Conservation (phyloP, 2,113 vertebrate genomes). For the Malaclemys terrapin region DNA sequence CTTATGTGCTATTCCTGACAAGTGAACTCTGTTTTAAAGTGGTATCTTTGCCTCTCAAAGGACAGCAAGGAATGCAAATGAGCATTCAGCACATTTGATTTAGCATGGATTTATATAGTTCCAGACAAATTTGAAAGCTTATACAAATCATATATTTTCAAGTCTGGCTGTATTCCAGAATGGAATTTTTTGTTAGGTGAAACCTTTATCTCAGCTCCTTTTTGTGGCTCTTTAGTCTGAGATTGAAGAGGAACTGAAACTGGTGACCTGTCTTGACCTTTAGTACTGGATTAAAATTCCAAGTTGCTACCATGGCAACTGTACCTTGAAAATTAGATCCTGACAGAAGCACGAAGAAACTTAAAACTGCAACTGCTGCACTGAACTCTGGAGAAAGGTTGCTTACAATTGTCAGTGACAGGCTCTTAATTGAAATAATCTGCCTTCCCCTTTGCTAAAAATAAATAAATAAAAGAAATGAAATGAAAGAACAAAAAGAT, state of each 20-base stretch:
- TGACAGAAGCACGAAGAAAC: constrained; percentile 75
- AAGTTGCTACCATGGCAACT: constrained; percentile 79
- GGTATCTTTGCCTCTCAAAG: background rate
- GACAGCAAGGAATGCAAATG: background rate
- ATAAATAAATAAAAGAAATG: background rate
- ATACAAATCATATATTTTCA: constrained; percentile 47
- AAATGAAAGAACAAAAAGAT: constrained; percentile 6
- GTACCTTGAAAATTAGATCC: constrained; percentile 81
- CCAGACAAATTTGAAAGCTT: constrained; percentile 53
- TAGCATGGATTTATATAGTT: constrained; percentile 56
- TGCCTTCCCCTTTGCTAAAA: constrained; percentile 41
- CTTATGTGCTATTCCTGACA: background rate
- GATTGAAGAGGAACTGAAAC: constrained; percentile 78
- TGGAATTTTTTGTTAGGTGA: constrained; percentile 63
- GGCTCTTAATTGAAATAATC: constrained; percentile 81
- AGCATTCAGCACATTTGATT: constrained; percentile 34
- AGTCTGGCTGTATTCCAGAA: constrained; percentile 54
- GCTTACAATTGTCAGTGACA: constrained; percentile 68
- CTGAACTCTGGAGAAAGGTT: constrained; percentile 75
- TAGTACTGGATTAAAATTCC: constrained; percentile 83
- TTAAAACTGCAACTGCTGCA: constrained; percentile 72
- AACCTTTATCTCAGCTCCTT: constrained; percentile 66
- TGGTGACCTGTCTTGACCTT: constrained; percentile 80
- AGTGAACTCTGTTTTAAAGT: background rate
- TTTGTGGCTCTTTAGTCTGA: constrained; percentile 71